Conservation (phyloP, 2,888 invertebrate species). For the Craniophora ligustri region DNA sequence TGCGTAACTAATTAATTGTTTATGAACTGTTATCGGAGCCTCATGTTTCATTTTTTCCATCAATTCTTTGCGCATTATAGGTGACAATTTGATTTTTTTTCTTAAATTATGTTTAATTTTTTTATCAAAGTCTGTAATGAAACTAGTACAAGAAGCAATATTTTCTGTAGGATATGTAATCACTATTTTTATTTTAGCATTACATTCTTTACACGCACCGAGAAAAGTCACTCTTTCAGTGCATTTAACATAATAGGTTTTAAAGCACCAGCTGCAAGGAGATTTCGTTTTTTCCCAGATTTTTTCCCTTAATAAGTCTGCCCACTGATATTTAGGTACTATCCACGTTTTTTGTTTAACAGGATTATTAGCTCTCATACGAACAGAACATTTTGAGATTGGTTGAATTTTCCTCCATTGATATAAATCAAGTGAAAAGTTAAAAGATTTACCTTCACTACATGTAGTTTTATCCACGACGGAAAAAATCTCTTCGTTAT, state of each 20-base stretch:
- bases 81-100: slow-evolving; percentile 9
- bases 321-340: slow-evolving; percentile 17
- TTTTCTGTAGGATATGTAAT: slow-evolving; percentile 14
- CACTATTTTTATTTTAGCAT: slow-evolving; percentile 16
- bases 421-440: no score
- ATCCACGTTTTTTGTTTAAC: slow-evolving; percentile 18
- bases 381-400: slow-evolving; percentile 12
- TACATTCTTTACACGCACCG: slow-evolving; percentile 10
- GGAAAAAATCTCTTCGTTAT: no score
- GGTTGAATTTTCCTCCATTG: no score
- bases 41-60: slow-evolving; percentile 11
- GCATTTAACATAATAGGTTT: slow-evolving; percentile 14
- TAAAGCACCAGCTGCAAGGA: slow-evolving; percentile 9
- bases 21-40: slow-evolving; percentile 14
- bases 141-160: slow-evolving; percentile 9
- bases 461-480: no score
- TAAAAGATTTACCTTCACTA: no score
- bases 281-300: slow-evolving; percentile 5
- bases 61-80: slow-evolving; percentile 16
- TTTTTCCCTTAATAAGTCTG: slow-evolving; percentile 6
- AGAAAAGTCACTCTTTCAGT: slow-evolving; percentile 11
- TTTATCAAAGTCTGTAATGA: slow-evolving; percentile 15
- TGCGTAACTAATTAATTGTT: slow-evolving; percentile 7
- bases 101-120: slow-evolving; percentile 3
- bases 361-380: slow-evolving; percentile 8